Conservation (phyloP, 2,888 invertebrate species). For the Pilophorus perplexus region DNA sequence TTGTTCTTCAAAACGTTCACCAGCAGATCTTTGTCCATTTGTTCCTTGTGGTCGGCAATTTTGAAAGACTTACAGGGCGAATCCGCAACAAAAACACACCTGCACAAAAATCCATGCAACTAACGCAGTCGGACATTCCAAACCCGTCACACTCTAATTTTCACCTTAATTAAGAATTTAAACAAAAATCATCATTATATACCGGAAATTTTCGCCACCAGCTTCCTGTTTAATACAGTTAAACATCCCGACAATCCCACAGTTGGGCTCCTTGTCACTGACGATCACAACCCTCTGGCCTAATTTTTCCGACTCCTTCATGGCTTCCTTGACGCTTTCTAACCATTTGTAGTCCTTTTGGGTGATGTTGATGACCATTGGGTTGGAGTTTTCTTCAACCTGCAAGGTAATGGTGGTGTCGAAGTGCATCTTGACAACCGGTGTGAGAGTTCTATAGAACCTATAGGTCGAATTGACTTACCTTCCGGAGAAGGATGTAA, state of each 20-base stretch:
- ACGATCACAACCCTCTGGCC: conserved; percentile 65
- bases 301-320: conserved; percentile 64
- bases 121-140: no score
- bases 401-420: no score
- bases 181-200: no score
- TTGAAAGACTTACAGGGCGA: conserved; percentile 57
- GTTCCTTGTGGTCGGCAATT: conserved; percentile 64
- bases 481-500: conserved; percentile 32
- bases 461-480: neutral
- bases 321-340: conserved; percentile 69
- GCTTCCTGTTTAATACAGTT: conserved; percentile 87
- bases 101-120: conserved; percentile 48
- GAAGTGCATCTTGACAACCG: no score
- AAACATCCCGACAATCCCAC: conserved; percentile 83
- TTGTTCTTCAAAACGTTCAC: conserved; percentile 78
- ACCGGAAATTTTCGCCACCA: conserved; percentile 74
- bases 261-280: conserved; percentile 63
- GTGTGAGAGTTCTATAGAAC: no score
- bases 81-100: conserved; percentile 66
- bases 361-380: conserved; percentile 61
- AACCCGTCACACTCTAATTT: no score
- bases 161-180: no score
- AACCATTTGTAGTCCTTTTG: conserved; percentile 78
- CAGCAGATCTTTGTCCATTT: conserved; percentile 72
- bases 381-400: conserved; percentile 15